These are phyloP conservation scores for Gadopsis marmoratus DNA, from an alignment of 2,797 vertebrate species.

Conservation along the genomic window DNA sequence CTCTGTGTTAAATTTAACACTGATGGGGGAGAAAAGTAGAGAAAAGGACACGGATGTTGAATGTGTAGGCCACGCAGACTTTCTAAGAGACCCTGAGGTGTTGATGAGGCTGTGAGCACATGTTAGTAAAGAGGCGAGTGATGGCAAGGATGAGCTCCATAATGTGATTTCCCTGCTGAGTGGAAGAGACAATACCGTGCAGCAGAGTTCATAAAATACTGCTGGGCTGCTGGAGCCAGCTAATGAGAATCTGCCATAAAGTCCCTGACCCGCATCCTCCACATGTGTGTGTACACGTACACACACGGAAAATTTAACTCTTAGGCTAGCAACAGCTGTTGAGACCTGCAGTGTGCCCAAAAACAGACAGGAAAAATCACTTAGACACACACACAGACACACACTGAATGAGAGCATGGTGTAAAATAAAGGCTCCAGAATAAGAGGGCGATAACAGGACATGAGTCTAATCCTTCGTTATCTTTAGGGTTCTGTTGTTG, in stretches of 20 bases:
- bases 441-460: conserved; percentile 21
- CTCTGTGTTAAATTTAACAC: conserved; percentile 27
- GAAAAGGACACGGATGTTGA: conserved; percentile 30
- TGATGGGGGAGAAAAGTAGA: conserved; percentile 1
- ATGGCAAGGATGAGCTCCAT: conserved; percentile 65
- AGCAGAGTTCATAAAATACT: conserved; percentile 79
- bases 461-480: conserved; percentile 41
- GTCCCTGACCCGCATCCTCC: conserved; percentile 51
- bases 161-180: conserved; percentile 79
- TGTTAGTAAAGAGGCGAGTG: conserved; percentile 62
- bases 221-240: conserved; percentile 59
- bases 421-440: conserved; percentile 21
- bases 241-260: conserved; percentile 73
- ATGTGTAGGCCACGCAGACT: conserved; percentile 27
- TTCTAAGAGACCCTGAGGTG: conserved; percentile 59
- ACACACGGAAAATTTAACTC: conserved; percentile 32
- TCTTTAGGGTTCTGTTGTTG: conserved; percentile 34
- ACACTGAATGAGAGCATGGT: conserved; percentile 7
- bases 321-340: conserved; percentile 10
- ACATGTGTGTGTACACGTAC: conserved; percentile 7
- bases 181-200: conserved; percentile 68
- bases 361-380: conserved; percentile 13
- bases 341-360: conserved; percentile 13
- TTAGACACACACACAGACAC: background rate
- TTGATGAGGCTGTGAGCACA: conserved; percentile 69